These are phyloP conservation scores for Malurus leucopterus DNA, from an alignment of 2,797 vertebrate genomes.

Conservation along the genomic window DNA sequence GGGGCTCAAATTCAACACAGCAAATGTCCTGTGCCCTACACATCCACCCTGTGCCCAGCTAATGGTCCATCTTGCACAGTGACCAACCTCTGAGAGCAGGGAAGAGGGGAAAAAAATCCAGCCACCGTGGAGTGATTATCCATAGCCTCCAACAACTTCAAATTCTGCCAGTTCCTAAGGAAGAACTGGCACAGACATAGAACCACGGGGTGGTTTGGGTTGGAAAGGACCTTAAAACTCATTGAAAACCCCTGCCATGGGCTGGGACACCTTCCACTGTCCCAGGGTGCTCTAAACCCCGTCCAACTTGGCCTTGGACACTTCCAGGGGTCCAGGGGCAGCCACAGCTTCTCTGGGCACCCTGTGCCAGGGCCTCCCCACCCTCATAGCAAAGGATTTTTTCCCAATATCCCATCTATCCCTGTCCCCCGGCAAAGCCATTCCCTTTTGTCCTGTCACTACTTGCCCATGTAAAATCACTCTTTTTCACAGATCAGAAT, in stretches of 20 bases:
- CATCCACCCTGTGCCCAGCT: neutral
- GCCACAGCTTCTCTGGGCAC: neutral
- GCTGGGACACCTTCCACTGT: accelerated
- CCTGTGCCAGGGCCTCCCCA: neutral
- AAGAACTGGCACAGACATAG: neutral
- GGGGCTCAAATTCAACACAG: neutral
- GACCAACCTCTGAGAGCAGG: neutral
- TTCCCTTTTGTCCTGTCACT: too few relatives aligned
- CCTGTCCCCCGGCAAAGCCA: neutral
- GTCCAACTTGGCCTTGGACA: accelerated
- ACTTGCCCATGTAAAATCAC: neutral
- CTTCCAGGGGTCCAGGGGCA: neutral
- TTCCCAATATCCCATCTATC: accelerated
- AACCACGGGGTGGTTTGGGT: neutral
- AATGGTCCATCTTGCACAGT: accelerated
- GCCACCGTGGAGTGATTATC: neutral
- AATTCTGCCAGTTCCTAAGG: neutral
- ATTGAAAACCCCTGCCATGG: neutral
- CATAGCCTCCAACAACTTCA: neutral
- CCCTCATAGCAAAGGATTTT: accelerated
- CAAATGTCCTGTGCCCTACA: accelerated
- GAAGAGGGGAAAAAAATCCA: neutral
- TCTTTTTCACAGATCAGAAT: neutral
- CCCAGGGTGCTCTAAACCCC: accelerated
- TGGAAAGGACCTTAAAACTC: neutral